Evolutionary conservation across 2,113 vertebrate genomes (phyloP).

Genomic region (Cyprinodon brontotheroides): DNA sequence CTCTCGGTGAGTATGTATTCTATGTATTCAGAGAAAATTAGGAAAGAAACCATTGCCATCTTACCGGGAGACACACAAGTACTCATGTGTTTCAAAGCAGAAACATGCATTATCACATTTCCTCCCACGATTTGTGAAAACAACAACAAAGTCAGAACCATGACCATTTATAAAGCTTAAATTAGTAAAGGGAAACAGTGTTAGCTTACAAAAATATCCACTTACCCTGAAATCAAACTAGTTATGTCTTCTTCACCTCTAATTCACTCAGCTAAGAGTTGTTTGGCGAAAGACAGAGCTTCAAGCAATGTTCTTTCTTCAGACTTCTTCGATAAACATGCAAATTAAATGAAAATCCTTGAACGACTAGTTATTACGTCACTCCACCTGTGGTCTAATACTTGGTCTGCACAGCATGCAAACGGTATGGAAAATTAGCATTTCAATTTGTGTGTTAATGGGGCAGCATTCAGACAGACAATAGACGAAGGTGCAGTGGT

Average conservation of each 20-base stretch:
- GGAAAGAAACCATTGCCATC: slow-evolving; percentile 20
- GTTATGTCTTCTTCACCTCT: slow-evolving; percentile 1
- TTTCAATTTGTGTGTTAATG: background rate
- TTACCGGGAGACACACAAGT: background rate
- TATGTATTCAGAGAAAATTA: slow-evolving; percentile 12
- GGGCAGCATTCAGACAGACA: background rate
- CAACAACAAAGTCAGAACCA: background rate
- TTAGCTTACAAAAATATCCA: background rate
- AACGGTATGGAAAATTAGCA: slow-evolving; percentile 59
- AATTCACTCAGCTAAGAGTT: background rate
- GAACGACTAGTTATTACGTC: background rate
- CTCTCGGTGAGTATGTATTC: background rate
- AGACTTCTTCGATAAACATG: background rate
- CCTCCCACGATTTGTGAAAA: background rate
- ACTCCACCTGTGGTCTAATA: background rate
- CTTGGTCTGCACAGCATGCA: slow-evolving; percentile 57
- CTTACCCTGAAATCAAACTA: slow-evolving; percentile 41
- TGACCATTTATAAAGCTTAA: background rate
- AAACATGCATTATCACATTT: background rate
- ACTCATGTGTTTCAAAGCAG: background rate
- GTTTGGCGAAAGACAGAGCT: background rate
- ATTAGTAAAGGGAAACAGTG: background rate
- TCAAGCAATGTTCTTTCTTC: background rate
- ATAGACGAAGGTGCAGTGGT: background rate
- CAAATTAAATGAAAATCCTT: slow-evolving; percentile 60